Conservation (phyloP, 2,888 invertebrate species). For the Sarcophaga variegata region DNA sequence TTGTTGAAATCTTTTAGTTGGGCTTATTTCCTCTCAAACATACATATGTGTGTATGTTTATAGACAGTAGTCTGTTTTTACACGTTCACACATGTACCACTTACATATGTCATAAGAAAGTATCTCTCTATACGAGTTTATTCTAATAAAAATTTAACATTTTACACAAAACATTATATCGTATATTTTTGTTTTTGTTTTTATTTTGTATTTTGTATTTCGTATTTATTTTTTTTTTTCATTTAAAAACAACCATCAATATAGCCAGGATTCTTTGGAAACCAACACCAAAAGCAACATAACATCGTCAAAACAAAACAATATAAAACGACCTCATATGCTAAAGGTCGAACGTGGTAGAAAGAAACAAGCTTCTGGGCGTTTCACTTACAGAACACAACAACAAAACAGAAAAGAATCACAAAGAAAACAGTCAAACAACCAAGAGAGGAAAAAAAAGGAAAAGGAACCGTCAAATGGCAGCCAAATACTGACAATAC, state of each 20-base stretch:
- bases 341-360: slow-evolving; percentile 68
- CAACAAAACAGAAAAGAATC: slow-evolving; percentile 19
- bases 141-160: slow-evolving; percentile 65
- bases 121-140: slow-evolving; percentile 44
- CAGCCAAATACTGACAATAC: slow-evolving; percentile 52
- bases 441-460: slow-evolving; percentile 28
- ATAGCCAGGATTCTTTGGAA: slow-evolving; percentile 59
- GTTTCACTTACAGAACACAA: slow-evolving; percentile 59
- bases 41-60: background rate
- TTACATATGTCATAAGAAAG: slow-evolving; percentile 54
- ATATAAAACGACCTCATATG: slow-evolving; percentile 64
- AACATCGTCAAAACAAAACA: slow-evolving; percentile 23
- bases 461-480: slow-evolving; percentile 61
- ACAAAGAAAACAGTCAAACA: slow-evolving; percentile 43
- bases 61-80: slow-evolving; percentile 30
- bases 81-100: slow-evolving; percentile 59
- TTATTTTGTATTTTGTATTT: background rate
- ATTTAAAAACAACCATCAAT: slow-evolving; percentile 44
- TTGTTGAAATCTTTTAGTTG: slow-evolving; percentile 16
- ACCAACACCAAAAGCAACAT: slow-evolving; percentile 29
- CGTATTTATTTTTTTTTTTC: background rate
- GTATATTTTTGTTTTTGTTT: slow-evolving; percentile 2
- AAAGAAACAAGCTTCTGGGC: slow-evolving; percentile 71
- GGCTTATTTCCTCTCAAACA: slow-evolving; percentile 46
- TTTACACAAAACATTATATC: slow-evolving; percentile 37